Base-by-base conservation (phyloP, 1,140 invertebrate genomes). In the Hycleus cichorii region DNA sequence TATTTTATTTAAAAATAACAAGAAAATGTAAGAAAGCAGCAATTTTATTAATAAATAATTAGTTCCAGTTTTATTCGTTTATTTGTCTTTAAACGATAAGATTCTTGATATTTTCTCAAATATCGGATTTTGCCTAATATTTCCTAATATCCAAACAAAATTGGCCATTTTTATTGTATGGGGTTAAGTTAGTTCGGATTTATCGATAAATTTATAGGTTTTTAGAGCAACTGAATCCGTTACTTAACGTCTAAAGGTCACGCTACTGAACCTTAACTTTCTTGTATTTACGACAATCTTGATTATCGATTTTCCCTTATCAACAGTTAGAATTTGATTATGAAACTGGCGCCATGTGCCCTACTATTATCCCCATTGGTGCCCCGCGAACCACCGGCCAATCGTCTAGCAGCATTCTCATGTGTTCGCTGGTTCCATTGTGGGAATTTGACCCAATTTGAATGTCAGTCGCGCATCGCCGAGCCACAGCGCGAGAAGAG, bases 381-480 rank as follows among this genome's bases (percentile, higher is more conserved):
- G 32, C 25, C 42, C 27, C 38, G 12, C 42, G 24, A 26, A 2
- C 7, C 9, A 18, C 11, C 27, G 12, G 42, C 43, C 43, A 55
- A 39, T 57, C 47, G 38, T 18, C 11, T 18, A n/a, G 39, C 25
- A 39, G 18, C 18, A n/a, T 11, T 46, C 55, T 49, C 27, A 9
- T 47, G 47, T 47, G 47, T 39, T 32, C 32, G 7, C 46, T 46
- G 42, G 25, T 52, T 52, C 3, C 43, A 12, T 27, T 48, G 25
- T 44, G 46, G 54, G 54, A 40, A 49, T 51, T 27, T 58, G 57
- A 58, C 57, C 49, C 39, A 42, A 52, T 51, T 58, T 24, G 50
- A 58, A 58, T 49, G 46, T 58, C 7, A 5, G 57, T 58, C 49
- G 49, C 57, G 48, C 39, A 10, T 10, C 3, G 32, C 8, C n/a